Base-by-base conservation (phyloP, 2,113 vertebrate species). In the Myotis lucifugus region DNA sequence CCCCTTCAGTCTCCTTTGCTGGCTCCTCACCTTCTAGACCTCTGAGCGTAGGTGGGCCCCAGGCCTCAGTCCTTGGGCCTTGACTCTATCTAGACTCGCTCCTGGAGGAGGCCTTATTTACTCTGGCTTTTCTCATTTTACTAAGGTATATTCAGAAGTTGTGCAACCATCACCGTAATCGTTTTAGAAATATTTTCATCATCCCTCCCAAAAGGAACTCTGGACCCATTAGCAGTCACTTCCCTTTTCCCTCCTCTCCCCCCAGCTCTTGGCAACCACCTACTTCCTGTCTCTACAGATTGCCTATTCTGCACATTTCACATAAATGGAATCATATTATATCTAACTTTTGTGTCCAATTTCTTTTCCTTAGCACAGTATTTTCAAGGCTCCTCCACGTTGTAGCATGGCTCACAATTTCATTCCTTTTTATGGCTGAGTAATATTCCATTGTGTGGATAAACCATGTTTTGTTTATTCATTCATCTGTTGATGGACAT, bases 401-500 rank as follows among this genome's bases (percentile, higher is more conserved):
- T 1, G 17, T 19, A 1, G 52, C 29, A 1, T 18, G 42, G 8
- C 10, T 69, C 64, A 10, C 17, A 21, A 3, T 82, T 10, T 34
- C 18, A 8, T 48, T 61, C 40, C 52, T 88, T 85, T 91, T 27
- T 14, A 7, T 9, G 59, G 54, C 5, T 8, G 46, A 59, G 3
- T 70, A 52, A 7, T 50, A 9, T 14, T 85, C 54, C 34, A 0
- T 6, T 11, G n/a, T 32, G 27, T 8, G 50, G 42, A 8, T 6
- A 15, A 3, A 12, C 27, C 17, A 1, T 0, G 0, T 67, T 72
- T 54, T 79, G 46, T 59, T 66, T 74, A 10, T 29, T 34, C 2
- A 0, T 8, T 52, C n/a, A 14, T n/a, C 59, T 0, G 18, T 4
- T 5, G n/a, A 19, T 2, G 88, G 59, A 7, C 7, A 2, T 76